Evolutionary conservation across 2,113 vertebrate species (phyloP), one percentile per base, ranked within the genome.

Genomic region (Dipodomys spectabilis): DNA sequence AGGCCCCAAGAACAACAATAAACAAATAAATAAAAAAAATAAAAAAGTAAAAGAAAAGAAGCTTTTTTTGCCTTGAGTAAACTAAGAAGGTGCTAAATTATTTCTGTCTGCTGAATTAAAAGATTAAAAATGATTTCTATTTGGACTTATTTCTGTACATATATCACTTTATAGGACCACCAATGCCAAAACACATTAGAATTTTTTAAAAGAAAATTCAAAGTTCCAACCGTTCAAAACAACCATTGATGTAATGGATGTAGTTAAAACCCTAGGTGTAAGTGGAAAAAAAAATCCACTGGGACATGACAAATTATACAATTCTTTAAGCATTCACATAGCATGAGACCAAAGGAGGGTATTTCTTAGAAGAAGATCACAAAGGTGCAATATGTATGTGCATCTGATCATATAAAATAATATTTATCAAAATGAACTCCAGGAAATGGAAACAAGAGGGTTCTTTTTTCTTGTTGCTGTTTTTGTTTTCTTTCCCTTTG

Each of bases 131-230:
- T 78, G 30, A 83, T 81, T 53, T 11, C 23, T 91, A 4, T 57
- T 65, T 82, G 62, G 8, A 72, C 39, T 69, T 78, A 65, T 93
- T 95, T 93, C 44, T 92, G 27, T 44, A 74, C 35, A 44, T 95
- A 72, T 68, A 65, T n/a, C 95, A 81, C 83, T 91, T 96, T 90
- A 81, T 72, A 11, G 44, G 89, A 79, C 32, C 81, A 65, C 80
- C 83, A 68, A n/a, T 92, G 28, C 90, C 44, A 91, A 82, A 93
- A 69, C 25, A 39, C 49, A 62, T 19, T 82, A 30, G 10, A 78
- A 80, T 72, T 64, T 92, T 60, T 72, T n/a, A 35, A 69, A 78
- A 88, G 92, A 91, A 86, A 68, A 84, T 77, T 73, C 93, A 93
- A 94, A 77, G 28, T 35, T 64, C 89, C 32, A 82, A 91, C 89